A percentile compares a stretch with the other conserved stretches of the same genome.
These are phyloP conservation scores for Mystacides longicornis DNA, from an alignment of 2,888 invertebrate species.

Conservation along the genomic window DNA sequence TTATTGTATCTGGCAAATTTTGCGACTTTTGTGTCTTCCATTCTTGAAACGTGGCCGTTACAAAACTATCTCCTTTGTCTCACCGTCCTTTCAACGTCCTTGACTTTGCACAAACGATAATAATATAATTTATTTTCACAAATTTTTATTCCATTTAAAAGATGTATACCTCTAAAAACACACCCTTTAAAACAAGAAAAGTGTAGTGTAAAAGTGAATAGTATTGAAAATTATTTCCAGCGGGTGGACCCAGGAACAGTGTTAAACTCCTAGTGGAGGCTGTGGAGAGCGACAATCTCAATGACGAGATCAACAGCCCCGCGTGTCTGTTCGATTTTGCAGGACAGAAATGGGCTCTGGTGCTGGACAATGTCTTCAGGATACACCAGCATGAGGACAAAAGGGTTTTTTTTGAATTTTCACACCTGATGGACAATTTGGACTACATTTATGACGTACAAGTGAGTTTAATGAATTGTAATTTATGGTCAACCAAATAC, in stretches of 20 bases:
- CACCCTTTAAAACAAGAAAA: no score
- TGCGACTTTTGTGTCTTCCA: no score
- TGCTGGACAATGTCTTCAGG: conserved; percentile 20
- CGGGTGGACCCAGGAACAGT: neutral
- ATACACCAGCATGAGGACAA: conserved; percentile 20
- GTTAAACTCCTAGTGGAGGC: neutral
- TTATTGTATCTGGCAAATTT: no score
- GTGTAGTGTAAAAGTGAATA: no score
- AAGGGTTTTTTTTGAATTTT: conserved; percentile 16
- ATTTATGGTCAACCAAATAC: neutral
- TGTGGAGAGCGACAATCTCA: neutral
- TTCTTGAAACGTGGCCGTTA: no score
- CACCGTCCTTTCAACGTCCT: no score
- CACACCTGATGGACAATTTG: conserved; percentile 14
- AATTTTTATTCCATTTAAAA: no score
- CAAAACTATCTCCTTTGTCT: no score
- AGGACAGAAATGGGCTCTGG: conserved; percentile 14
- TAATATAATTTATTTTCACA: no score
- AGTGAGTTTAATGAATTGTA: conserved; percentile 9
- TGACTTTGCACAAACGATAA: no score
- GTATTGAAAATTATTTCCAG: neutral
- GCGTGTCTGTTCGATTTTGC: conserved; percentile 9
- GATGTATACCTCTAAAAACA: no score
- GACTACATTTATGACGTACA: conserved; percentile 15
- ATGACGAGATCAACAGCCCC: neutral